Evolutionary conservation across 2,113 vertebrate species (phyloP).

Genomic region (Hippocampus mohnikei): DNA sequence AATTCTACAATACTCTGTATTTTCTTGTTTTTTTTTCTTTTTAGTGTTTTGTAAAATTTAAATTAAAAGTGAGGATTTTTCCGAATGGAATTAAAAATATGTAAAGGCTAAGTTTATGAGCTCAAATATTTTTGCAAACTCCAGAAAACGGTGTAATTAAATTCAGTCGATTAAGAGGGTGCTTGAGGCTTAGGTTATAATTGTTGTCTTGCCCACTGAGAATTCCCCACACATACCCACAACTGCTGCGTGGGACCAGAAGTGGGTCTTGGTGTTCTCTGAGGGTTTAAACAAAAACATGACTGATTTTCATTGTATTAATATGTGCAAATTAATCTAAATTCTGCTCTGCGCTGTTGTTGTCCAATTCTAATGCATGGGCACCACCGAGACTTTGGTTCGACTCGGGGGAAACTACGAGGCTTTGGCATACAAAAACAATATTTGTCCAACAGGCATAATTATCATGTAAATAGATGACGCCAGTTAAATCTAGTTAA

Average conservation of each 20-base stretch:
- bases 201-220: background rate
- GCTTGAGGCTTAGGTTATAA: background rate
- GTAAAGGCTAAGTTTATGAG: background rate
- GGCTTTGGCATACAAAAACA: conserved; percentile 18
- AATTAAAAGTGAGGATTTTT: background rate
- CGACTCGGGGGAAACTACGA: conserved; percentile 23
- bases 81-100: background rate
- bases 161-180: background rate
- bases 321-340: background rate
- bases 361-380: conserved; percentile 15
- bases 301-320: conserved; percentile 26
- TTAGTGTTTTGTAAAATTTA: background rate
- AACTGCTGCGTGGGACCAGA: background rate
- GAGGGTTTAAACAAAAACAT: conserved; percentile 10
- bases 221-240: background rate
- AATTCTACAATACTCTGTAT: background rate
- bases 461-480: conserved; percentile 49
- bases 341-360: background rate
- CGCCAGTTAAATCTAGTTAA: conserved; percentile 27
- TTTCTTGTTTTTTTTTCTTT: background rate
- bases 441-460: conserved; percentile 29
- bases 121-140: background rate
- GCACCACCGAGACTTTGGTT: conserved; percentile 17
- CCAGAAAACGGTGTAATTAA: conserved; percentile 1
- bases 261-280: background rate